phyloP scores from a whole-genome alignment of 2,888 invertebrate genomes.

The Scaeva pyrastri region DNA sequence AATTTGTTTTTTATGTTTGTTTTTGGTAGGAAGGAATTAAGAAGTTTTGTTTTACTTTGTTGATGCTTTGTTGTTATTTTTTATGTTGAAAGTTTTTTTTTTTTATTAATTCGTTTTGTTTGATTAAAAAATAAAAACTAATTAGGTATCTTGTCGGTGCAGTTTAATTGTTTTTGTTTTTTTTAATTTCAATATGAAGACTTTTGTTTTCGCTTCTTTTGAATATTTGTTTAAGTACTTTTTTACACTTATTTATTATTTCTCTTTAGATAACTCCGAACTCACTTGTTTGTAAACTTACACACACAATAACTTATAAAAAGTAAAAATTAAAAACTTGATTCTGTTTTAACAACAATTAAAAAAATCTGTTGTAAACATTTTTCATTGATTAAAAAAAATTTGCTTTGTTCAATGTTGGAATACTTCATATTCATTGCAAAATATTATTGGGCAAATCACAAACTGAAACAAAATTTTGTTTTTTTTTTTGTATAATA shows the following conservation, averaged over 20 bases:
- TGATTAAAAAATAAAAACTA: background rate
- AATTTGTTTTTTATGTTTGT: background rate
- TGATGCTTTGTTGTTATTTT: too few relatives aligned
- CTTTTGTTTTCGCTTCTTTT: background rate
- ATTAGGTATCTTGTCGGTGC: background rate
- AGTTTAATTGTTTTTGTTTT: background rate
- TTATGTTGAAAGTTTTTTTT: background rate
- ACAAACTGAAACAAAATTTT: background rate
- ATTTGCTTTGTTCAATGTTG: constrained; percentile 45
- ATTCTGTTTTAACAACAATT: constrained; percentile 62
- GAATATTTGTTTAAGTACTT: background rate
- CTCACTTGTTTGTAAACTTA: background rate
- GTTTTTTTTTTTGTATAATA: background rate
- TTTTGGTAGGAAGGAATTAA: background rate
- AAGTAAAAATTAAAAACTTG: constrained; percentile 45
- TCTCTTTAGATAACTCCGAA: background rate
- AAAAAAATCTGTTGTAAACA: constrained; percentile 62
- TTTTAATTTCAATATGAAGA: background rate
- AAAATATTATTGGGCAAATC: constrained; percentile 8
- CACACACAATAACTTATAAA: constrained; percentile 25
- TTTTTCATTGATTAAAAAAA: constrained; percentile 57
- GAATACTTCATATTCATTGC: constrained; percentile 68
- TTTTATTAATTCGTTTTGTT: background rate
- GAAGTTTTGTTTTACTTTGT: background rate
- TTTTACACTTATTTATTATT: background rate